Conservation (phyloP, 2,113 vertebrate genomes). For the Tringa solitaria region DNA sequence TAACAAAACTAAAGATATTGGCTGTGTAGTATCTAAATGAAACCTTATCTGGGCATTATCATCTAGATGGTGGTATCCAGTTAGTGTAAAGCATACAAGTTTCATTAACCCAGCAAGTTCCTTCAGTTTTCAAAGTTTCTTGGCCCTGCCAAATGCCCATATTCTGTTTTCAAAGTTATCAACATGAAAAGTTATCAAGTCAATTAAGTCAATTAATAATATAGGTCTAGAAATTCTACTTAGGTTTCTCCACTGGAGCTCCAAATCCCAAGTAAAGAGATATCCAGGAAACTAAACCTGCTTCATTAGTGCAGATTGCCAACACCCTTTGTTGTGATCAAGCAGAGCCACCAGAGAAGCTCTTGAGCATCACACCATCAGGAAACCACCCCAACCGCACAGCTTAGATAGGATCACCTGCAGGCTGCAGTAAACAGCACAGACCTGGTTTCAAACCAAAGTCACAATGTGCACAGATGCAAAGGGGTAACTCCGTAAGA, state of each 20-base stretch:
- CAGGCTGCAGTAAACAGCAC: neutral
- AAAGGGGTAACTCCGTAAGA: neutral
- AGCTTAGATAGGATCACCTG: neutral
- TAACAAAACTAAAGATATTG: neutral
- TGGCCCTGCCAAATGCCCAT: neutral
- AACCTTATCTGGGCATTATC: neutral
- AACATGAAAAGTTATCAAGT: neutral
- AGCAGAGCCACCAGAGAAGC: neutral
- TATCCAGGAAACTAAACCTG: neutral
- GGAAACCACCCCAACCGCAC: neutral
- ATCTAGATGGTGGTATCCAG: neutral
- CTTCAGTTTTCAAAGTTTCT: neutral
- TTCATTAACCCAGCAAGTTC: neutral
- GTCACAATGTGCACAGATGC: fast-evolving
- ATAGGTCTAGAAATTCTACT: neutral
- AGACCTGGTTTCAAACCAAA: neutral
- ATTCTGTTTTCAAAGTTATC: neutral
- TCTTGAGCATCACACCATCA: neutral
- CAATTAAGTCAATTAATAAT: neutral
- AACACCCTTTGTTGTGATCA: neutral
- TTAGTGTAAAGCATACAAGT: neutral
- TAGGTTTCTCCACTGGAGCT: neutral
- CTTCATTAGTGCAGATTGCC: neutral
- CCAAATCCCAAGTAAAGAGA: neutral
- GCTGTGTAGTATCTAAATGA: neutral